A percentile compares a stretch with the other conserved stretches of the same genome.
Conservation (phyloP, 2,888 invertebrate genomes). For the Tortricodes alternella region DNA sequence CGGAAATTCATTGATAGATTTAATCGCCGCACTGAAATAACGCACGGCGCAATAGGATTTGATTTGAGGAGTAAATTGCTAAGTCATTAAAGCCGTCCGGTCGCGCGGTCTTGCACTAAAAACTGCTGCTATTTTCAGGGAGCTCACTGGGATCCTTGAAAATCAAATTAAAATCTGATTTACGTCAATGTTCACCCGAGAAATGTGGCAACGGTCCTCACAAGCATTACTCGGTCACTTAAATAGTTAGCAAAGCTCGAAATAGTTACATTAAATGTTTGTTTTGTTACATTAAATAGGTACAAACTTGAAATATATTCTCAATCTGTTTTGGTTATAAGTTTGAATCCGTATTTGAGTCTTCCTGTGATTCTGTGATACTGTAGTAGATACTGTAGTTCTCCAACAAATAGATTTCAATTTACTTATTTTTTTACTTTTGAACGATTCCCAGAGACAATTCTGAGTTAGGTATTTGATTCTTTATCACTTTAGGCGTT, state of each 20-base stretch:
- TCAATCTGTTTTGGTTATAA: too few species aligned
- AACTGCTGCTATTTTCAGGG: conserved; percentile 69
- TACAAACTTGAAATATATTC: too few species aligned
- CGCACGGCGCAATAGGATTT: conserved; percentile 63
- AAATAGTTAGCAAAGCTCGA: conserved; percentile 4
- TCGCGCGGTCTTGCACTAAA: conserved; percentile 60
- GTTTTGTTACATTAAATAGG: too few species aligned
- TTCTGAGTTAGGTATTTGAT: too few species aligned
- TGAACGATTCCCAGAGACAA: too few species aligned
- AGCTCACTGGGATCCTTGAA: conserved; percentile 55
- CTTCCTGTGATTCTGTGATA: too few species aligned
- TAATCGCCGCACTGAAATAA: conserved; percentile 77
- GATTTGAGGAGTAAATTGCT: conserved; percentile 77
- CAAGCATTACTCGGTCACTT: neutral
- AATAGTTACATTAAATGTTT: too few species aligned
- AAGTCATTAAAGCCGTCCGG: conserved; percentile 80
- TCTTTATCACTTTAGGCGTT: too few species aligned
- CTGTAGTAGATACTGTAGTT: too few species aligned
- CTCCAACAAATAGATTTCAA: too few species aligned
- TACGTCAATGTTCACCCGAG: conserved; percentile 44
- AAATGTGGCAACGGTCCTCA: neutral
- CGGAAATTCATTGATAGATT: conserved; percentile 83
- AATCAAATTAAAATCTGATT: conserved; percentile 50
- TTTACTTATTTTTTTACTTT: too few species aligned
- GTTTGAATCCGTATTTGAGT: too few species aligned